Conservation (phyloP, 1,140 invertebrate species). For the Idris sp. region DNA sequence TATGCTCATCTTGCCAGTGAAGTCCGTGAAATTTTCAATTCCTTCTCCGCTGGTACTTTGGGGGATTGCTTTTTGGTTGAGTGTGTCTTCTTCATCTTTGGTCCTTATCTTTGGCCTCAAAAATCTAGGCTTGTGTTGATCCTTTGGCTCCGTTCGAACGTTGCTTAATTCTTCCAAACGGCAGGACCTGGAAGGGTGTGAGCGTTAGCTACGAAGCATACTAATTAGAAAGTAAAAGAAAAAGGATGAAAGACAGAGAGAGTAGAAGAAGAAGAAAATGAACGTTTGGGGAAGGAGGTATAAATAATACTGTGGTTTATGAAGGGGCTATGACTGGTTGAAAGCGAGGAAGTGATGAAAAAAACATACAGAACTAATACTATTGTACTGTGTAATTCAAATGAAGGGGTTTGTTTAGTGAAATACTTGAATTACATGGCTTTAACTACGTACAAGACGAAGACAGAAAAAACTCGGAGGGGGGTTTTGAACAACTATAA, state of each 20-base stretch:
- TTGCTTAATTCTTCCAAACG: slow-evolving; percentile 48
- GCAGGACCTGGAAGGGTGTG: slow-evolving; percentile 75
- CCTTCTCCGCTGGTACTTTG: slow-evolving; percentile 12
- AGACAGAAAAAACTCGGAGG: slow-evolving; percentile 53
- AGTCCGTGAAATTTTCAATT: slow-evolving; percentile 6
- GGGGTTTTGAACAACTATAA: slow-evolving; percentile 53
- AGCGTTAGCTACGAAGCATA: slow-evolving; percentile 77
- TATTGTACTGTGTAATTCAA: slow-evolving; percentile 61
- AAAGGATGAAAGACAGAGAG: slow-evolving; percentile 47
- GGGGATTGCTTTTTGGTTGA: slow-evolving; percentile 11
- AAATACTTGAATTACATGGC: slow-evolving; percentile 67
- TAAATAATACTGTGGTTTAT: slow-evolving; percentile 53
- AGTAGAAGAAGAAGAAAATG: neutral
- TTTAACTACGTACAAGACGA: slow-evolving; percentile 61
- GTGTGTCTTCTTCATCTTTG: slow-evolving; percentile 14
- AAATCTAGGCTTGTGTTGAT: slow-evolving; percentile 35
- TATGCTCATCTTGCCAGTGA: slow-evolving; percentile 6
- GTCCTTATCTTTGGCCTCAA: slow-evolving; percentile 17
- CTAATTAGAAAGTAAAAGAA: slow-evolving; percentile 57
- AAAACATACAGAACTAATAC: slow-evolving; percentile 64
- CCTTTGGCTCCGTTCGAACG: slow-evolving; percentile 33
- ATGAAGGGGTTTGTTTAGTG: slow-evolving; percentile 64
- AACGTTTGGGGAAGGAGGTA: slow-evolving; percentile 24
- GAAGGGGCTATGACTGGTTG: slow-evolving; percentile 38
- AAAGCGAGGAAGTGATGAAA: slow-evolving; percentile 54